Conservation (phyloP, 1,140 invertebrate genomes). For the Calliopsis andreniformis region DNA sequence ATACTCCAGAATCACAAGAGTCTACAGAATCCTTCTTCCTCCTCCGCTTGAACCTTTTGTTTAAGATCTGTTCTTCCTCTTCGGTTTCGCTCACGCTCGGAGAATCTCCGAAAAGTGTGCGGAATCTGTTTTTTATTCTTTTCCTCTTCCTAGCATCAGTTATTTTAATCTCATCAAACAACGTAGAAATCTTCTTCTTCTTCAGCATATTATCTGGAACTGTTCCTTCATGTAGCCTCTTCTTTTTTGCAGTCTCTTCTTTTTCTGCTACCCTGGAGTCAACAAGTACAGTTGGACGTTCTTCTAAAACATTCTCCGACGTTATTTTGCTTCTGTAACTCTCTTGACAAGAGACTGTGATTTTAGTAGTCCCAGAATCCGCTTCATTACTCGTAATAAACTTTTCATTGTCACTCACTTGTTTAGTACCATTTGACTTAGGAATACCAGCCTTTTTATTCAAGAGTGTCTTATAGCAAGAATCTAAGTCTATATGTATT, state of each 20-base stretch:
- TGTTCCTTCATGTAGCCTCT: not conserved
- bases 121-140: slow-evolving; percentile 6
- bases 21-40: slow-evolving; percentile 10
- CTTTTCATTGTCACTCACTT: not conserved
- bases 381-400: not conserved
- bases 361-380: not conserved
- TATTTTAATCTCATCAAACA: not conserved
- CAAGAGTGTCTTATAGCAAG: not conserved
- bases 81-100: slow-evolving; percentile 28
- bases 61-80: slow-evolving; percentile 34
- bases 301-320: not conserved
- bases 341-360: not conserved
- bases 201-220: not conserved
- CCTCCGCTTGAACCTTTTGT: not conserved
- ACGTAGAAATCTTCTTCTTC: not conserved
- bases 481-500: not conserved
- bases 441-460: not conserved
- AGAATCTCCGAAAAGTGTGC: slow-evolving; percentile 3
- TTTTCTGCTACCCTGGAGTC: not conserved
- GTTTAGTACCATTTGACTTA: not conserved
- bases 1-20: slow-evolving; percentile 14
- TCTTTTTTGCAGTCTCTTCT: not conserved
- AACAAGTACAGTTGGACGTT: not conserved
- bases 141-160: not conserved
- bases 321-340: too few relatives aligned